Evolutionary conservation across 2,797 vertebrate species (phyloP).

Genomic region (Periparus ater): DNA sequence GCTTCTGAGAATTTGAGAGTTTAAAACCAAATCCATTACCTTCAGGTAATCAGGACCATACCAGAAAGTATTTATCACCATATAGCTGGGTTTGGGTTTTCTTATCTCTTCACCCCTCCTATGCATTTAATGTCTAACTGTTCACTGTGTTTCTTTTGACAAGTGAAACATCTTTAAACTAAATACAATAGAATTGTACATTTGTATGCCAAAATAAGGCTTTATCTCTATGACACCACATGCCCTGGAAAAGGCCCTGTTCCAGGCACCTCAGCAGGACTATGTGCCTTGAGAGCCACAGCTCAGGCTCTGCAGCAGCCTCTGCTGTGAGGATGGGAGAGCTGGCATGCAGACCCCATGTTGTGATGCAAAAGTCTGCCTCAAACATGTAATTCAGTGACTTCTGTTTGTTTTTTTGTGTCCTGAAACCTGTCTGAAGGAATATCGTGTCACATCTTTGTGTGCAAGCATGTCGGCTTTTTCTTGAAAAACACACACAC

Average conservation of each 20-base stretch:
- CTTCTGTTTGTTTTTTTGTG: not conserved
- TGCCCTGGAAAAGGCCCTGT: not conserved
- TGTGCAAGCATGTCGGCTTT: not conserved
- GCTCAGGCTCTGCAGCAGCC: not conserved
- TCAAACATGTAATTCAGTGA: not conserved
- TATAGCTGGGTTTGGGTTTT: not conserved
- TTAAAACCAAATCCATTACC: not conserved
- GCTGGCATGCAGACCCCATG: fast-evolving
- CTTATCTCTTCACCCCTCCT: not conserved
- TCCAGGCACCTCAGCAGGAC: not conserved
- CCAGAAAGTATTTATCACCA: not conserved
- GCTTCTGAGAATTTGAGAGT: not conserved
- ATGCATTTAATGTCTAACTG: not conserved
- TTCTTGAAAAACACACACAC: not conserved
- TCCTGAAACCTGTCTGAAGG: not conserved
- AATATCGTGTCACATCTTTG: not conserved
- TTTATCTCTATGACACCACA: not conserved
- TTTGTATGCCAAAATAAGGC: not conserved
- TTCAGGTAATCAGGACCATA: not conserved
- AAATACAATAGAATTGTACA: not conserved
- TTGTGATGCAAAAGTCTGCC: not conserved
- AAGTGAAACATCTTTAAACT: not conserved
- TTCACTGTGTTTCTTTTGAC: not conserved
- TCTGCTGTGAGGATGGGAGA: not conserved
- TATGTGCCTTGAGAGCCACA: not conserved